Conservation (phyloP, 1,140 invertebrate genomes). For the Brachionus asplanchnoidis region DNA sequence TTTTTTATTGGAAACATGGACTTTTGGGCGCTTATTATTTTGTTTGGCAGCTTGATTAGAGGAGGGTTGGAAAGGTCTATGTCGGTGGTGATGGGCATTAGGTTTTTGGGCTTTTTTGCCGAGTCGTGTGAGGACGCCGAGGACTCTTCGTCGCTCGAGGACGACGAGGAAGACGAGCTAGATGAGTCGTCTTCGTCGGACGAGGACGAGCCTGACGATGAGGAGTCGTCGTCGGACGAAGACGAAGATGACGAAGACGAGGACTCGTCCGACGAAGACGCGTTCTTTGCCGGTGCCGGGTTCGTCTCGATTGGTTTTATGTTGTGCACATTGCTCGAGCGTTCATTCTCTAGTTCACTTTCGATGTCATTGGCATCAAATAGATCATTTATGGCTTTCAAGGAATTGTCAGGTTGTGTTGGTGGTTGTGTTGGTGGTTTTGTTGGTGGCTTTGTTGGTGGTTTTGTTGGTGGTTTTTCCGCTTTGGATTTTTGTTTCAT, state of each 20-base stretch:
- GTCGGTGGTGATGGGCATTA: background rate
- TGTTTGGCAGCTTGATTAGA: background rate
- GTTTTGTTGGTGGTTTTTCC: background rate
- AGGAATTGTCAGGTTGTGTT: background rate
- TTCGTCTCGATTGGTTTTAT: background rate
- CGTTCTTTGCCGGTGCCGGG: background rate
- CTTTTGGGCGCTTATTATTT: background rate
- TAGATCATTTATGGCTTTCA: background rate
- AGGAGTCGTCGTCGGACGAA: background rate
- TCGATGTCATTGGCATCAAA: background rate
- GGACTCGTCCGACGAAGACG: background rate
- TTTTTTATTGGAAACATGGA: background rate
- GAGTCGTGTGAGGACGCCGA: background rate
- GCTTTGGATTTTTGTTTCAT: background rate
- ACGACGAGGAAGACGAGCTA: background rate
- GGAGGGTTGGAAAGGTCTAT: background rate
- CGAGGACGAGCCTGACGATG: background rate
- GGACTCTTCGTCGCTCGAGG: constrained; percentile 10
- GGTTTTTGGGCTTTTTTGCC: background rate
- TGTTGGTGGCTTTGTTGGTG: background rate
- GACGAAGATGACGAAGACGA: constrained; percentile 13
- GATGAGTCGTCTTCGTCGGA: constrained; percentile 7
- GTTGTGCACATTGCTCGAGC: background rate
- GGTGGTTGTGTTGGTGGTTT: background rate
- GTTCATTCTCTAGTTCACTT: constrained; percentile 26